Evolutionary conservation across 2,113 vertebrate genomes (phyloP), one percentile per base, ranked within the genome.

Genomic region (Typhlomys cinereus): DNA sequence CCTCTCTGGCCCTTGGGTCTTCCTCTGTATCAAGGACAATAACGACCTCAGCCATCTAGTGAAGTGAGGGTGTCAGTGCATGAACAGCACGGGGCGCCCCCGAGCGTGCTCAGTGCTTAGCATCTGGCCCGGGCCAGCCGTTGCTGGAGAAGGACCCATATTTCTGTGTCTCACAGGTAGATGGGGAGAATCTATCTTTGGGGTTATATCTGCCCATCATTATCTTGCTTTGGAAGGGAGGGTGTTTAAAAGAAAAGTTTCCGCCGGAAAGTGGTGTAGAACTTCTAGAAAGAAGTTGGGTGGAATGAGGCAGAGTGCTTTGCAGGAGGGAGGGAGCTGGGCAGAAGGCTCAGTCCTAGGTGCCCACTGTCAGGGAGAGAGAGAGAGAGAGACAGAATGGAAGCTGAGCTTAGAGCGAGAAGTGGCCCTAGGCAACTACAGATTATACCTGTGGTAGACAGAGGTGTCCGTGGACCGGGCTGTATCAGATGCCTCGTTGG

Each of bases 401-500:
- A 46, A 4, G 15, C 25, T 44, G 41, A 34, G 79, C n/a, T 82
- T 50, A 1, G 6, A 25, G 48, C 36, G 18, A n/a, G 0, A 1
- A 1, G 25, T 34, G 18, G 15, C 73, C 62, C 61, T 7, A 7
- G 23, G 23, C 14, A 39, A 36, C 10, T n/a, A 27, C 3, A 44
- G 41, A 76, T 31, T 41, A 8, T 4, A 12, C 50, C 44, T n/a
- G 52, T 13, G 12, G 27, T 29, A 17, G 10, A 14, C 62, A 52
- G 31, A 27, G 46, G n/a, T 8, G 52, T 6, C 0, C 12, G 44
- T 1, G 44, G 34, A 21, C 41, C 29, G 17, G 1, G 1, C 0
- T 2, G 27, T 4, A 14, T 34, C 41, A 15, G 17, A 1, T 2
- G 5, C n/a, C 13, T 3, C 36, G 39, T 36, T 13, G 29, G 27